Base-by-base conservation (phyloP, 2,113 vertebrate genomes). In the Zosterops pallidus region DNA sequence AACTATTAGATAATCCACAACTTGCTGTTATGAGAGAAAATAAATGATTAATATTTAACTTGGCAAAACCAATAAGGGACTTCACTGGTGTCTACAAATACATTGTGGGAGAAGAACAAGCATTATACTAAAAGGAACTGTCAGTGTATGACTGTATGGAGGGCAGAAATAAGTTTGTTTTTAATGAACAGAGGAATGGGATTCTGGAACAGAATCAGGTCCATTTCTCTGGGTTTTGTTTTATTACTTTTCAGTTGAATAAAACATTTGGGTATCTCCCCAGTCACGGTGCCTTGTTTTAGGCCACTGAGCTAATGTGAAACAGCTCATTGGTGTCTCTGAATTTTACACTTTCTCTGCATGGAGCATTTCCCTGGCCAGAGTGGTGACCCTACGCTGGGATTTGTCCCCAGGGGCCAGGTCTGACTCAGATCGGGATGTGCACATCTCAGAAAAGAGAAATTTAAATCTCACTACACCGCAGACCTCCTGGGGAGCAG, bases 311-410 rank as follows among this genome's bases (percentile, higher is more conserved):
- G 57, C 68, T 95, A 70, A 90, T 3, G 7, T 26, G 64, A 75
- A 93, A 67, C 86, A 80, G 88, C 83, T 90, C 74, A 1, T 84
- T 77, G 47, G 25, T 71, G 64, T 60, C 85, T 88, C 53, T 86
- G 60, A 88, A 52, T 47, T 64, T 56, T 8, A 4, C 10, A n/a
- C 84, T 92, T 95, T 52, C 67, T 26, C 57, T 23, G 33, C 4
- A 2, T 3, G 31, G 35, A 10, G 46, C 7, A 0, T 8, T 76
- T 55, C 57, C 50, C 68, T 26, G 41, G 72, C 69, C 68, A 35
- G 71, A 41, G 44, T 1, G 21, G 52, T 59, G 29, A 35, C 71
- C 31, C 65, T 31, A 3, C 0, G 0, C 57, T 83, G 6, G 7
- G 4, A 9, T 70, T 50, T 63, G 78, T 83, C 80, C 71, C 91